phyloP scores from a whole-genome alignment of 2,797 vertebrate genomes.

The Novumbra hubbsi region DNA sequence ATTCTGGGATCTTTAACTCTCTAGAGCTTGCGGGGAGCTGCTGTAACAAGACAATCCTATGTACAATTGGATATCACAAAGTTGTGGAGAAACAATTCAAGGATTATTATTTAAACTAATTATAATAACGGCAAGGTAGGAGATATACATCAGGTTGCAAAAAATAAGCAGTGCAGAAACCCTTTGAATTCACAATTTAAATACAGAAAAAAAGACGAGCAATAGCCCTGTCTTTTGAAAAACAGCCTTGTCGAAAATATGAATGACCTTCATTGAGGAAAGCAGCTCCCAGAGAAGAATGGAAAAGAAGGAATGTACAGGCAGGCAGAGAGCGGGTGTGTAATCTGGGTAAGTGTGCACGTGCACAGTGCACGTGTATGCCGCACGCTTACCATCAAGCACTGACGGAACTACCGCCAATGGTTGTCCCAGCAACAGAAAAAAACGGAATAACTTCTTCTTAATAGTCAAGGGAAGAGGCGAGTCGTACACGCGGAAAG shows the following conservation, averaged over 20 bases:
- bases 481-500: not conserved
- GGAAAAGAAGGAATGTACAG: not conserved
- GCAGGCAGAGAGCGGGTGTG: constrained; percentile 11
- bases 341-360: constrained; percentile 27
- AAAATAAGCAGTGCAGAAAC: not conserved
- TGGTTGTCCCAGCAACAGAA: constrained; percentile 68
- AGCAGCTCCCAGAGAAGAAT: constrained; percentile 11
- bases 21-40: no score
- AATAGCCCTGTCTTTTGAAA: constrained; percentile 11
- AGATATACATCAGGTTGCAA: not conserved
- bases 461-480: not conserved
- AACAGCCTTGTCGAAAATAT: constrained; percentile 11
- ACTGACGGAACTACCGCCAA: constrained; percentile 23
- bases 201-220: not conserved
- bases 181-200: not conserved
- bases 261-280: constrained; percentile 24
- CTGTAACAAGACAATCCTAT: no score
- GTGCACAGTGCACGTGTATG: no score
- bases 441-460: constrained; percentile 9
- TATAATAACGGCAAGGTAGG: not conserved
- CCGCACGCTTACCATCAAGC: not conserved
- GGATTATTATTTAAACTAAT: no score
- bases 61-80: no score
- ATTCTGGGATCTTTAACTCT: no score
- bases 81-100: no score